phyloP scores from a whole-genome alignment of 2,888 invertebrate species.

The Alentia gelatinosa region DNA sequence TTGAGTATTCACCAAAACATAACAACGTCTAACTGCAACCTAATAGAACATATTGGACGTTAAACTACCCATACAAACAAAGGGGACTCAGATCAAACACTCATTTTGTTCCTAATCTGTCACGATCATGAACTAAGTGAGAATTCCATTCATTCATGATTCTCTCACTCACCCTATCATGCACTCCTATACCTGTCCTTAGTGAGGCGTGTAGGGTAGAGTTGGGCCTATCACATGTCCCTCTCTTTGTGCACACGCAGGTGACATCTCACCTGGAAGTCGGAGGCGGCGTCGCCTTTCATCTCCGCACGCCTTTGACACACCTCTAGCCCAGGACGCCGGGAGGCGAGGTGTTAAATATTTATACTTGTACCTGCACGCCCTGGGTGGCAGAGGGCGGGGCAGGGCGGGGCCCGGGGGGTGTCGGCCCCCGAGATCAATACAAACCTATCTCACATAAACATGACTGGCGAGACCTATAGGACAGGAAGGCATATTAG shows the following conservation, averaged over 20 bases:
- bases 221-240: constrained; percentile 3
- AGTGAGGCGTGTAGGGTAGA: not conserved
- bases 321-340: not conserved
- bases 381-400: not conserved
- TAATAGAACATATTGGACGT: too few relatives aligned
- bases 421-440: not conserved
- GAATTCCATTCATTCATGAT: not conserved
- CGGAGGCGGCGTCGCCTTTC: not conserved
- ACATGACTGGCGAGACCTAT: too few relatives aligned
- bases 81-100: too few relatives aligned
- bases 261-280: not conserved
- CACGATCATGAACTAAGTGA: too few relatives aligned
- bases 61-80: too few relatives aligned
- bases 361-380: not conserved
- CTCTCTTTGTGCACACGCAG: not conserved
- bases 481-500: too few relatives aligned
- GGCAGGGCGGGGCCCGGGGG: not conserved
- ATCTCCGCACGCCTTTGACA: not conserved
- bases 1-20: too few relatives aligned
- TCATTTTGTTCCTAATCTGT: too few relatives aligned
- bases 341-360: constrained; percentile 18
- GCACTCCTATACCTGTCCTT: too few relatives aligned
- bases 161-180: not conserved
- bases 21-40: too few relatives aligned
- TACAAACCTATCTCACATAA: not conserved